Conservation (phyloP, 1,140 invertebrate species). For the Drosophila albomicans region DNA sequence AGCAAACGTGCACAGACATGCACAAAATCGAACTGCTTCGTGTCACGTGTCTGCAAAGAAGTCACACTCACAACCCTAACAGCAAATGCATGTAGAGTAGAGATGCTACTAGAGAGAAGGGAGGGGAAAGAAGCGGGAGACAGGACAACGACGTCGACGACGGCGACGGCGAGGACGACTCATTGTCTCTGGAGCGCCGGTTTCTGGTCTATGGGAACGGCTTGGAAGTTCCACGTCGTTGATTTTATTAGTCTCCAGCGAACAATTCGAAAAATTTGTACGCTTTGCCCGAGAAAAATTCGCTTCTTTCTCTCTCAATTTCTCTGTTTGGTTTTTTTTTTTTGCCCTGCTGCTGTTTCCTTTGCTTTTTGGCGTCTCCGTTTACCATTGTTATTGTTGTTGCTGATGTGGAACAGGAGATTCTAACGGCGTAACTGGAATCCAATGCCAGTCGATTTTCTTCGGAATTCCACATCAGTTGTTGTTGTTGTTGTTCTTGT, state of each 20-base stretch:
- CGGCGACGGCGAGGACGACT: slow-evolving; percentile 57
- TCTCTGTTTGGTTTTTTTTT: slow-evolving; percentile 26
- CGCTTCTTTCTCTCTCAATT: slow-evolving; percentile 26
- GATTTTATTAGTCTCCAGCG: slow-evolving; percentile 85
- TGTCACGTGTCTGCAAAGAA: slow-evolving; percentile 1
- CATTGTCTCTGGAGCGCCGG: slow-evolving; percentile 67
- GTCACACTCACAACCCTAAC: not conserved
- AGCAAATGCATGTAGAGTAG: slow-evolving; percentile 22
- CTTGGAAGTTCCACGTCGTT: slow-evolving; percentile 84
- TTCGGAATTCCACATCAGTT: slow-evolving; percentile 67
- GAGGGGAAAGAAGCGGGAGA: not conserved
- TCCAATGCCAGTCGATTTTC: slow-evolving; percentile 82
- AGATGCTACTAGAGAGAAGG: slow-evolving; percentile 9
- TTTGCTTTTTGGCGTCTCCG: slow-evolving; percentile 41
- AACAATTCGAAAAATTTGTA: slow-evolving; percentile 84
- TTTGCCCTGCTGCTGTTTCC: slow-evolving; percentile 13
- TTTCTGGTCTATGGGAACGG: slow-evolving; percentile 76
- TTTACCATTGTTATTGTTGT: slow-evolving; percentile 45
- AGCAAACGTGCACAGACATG: not conserved
- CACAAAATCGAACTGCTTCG: not conserved
- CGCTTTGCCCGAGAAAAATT: slow-evolving; percentile 74
- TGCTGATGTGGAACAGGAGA: slow-evolving; percentile 48
- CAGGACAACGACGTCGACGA: too few relatives aligned
- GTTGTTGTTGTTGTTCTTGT: slow-evolving; percentile 37
- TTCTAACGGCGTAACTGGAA: slow-evolving; percentile 51